Conservation (phyloP, 1,140 invertebrate genomes). For the Aphelenchoides avenae region DNA sequence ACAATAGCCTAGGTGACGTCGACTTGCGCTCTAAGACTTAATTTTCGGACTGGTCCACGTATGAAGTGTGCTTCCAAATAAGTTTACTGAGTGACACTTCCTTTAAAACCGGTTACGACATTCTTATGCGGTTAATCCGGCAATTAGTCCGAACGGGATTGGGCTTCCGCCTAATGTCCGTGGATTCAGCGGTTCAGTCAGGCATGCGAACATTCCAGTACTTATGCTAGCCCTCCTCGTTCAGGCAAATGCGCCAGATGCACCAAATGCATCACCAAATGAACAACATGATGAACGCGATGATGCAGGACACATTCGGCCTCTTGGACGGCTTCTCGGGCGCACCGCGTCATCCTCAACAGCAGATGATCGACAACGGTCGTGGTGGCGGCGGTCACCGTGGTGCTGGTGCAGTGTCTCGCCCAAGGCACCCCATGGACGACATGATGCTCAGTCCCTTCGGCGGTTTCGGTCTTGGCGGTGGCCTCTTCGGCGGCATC, state of each 20-base stretch:
- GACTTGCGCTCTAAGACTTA: no score
- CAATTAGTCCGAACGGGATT: no score
- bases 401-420: conserved; percentile 1
- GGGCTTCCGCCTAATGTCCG: no score
- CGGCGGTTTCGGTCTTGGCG: conserved; percentile 46
- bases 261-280: conserved; percentile 32
- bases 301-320: conserved; percentile 47
- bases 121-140: no score
- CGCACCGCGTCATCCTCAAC: conserved; percentile 8
- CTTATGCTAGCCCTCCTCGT: no score
- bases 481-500: conserved; percentile 34
- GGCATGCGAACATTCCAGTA: no score
- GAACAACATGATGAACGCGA: conserved; percentile 50
- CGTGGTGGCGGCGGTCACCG: conserved; percentile 9
- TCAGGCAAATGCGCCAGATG: conserved; percentile 53
- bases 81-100: no score
- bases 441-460: conserved; percentile 43
- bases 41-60: no score
- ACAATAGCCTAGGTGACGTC: no score
- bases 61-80: no score
- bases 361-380: conserved; percentile 39
- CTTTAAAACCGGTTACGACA: no score
- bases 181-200: no score
- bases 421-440: conserved; percentile 1
- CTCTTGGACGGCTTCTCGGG: conserved; percentile 20